Evolutionary conservation across 2,113 vertebrate genomes (phyloP), one percentile per base, ranked within the genome.

Genomic region (Amazona guildingii): DNA sequence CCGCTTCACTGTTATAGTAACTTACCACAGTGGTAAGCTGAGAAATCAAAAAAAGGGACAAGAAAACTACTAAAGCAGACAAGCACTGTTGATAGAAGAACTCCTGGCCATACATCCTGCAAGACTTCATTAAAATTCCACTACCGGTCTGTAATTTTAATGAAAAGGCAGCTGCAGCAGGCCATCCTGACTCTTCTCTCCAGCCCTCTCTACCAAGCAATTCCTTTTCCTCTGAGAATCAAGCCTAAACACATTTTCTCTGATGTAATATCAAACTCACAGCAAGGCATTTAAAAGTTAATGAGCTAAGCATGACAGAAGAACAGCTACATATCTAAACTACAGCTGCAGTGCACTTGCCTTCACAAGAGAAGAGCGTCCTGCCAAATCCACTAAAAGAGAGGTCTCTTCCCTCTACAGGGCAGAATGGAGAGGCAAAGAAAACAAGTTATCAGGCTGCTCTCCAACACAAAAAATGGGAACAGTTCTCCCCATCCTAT

Each of bases 231-330:
- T 94, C 68, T 1, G 3, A 93, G 52, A 83, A 62, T 39, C 54
- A 77, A 84, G 37, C 11, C 72, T 74, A 88, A 81, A 68, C 64
- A 54, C 51, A 64, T 78, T 83, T 93, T 80, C 72, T 92, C 59
- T 88, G 76, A 93, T 64, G 66, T 29, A 74, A 57, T 54, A 83
- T 23, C 75, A 87, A 82, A 90, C 27, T 72, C 5, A 4, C 24
- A 90, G 57, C 73, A 92, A 88, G 51, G 46, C 51, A 84, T 55
- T 90, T 86, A 78, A 81, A 88, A 93, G 85, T 80, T 86, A 74
- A 81, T 62, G 75, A 93, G 28, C 37, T 80, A 80, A 86, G 69
- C 33, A 48, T 18, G 57, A 91, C 83, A 55, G 80, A 49, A 35
- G 48, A 70, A 1, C 57, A 90, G 70, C 78, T 55, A 41, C 14